Evolutionary conservation across 2,113 vertebrate genomes (phyloP).

Genomic region (cattle (Bos taurus)): ARS-UCD2.0 NC_037348.1:61522001-61522500

Average conservation of each 20-base stretch:
- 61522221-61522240: accelerated
- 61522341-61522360: neutral
- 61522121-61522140: neutral
- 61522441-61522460: neutral
- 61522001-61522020: neutral
- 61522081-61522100: neutral
- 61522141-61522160: neutral
- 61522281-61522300: neutral
- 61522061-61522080: accelerated
- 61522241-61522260: neutral
- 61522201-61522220: neutral
- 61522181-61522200: neutral
- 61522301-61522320: neutral
- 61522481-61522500: accelerated
- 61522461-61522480: neutral
- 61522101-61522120: neutral
- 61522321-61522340: neutral
- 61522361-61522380: neutral
- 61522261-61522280: neutral
- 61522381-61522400: neutral
- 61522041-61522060: accelerated
- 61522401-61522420: neutral
- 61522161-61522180: accelerated
- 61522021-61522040: accelerated
- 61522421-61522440: neutral